These are phyloP conservation scores for Cephus nigrinus DNA, from an alignment of 2,888 invertebrate genomes.

Conservation along the genomic window DNA sequence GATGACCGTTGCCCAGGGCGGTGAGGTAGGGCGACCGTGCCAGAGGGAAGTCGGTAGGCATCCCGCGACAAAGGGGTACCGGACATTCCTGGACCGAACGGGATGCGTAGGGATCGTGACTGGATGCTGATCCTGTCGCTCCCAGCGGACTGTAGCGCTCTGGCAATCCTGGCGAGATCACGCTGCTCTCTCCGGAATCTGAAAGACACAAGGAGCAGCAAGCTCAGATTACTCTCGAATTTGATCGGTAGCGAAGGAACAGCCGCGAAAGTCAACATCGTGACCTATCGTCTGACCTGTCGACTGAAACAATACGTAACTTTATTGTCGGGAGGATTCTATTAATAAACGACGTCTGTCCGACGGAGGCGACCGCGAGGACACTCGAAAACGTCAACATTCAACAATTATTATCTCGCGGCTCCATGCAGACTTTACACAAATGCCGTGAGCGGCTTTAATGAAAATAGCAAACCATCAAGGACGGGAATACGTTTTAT, in stretches of 20 bases:
- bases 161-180: conserved; percentile 63
- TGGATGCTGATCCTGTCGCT: conserved; percentile 57
- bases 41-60: conserved; percentile 57
- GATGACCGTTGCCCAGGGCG: conserved; percentile 60
- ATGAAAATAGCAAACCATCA: too few relatives aligned
- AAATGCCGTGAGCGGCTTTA: conserved; percentile 32
- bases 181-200: conserved; percentile 63
- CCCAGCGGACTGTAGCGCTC: conserved; percentile 62
- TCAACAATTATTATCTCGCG: conserved; percentile 34
- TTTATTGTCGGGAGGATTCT: too few relatives aligned
- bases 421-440: conserved; percentile 39
- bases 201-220: background rate
- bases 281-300: too few relatives aligned
- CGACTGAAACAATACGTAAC: too few relatives aligned
- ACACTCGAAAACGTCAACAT: conserved; percentile 16
- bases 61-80: conserved; percentile 59
- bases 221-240: too few relatives aligned
- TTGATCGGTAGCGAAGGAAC: too few relatives aligned
- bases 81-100: conserved; percentile 62
- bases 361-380: too few relatives aligned
- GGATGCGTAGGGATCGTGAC: conserved; percentile 59
- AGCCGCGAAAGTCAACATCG: too few relatives aligned
- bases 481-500: too few relatives aligned
- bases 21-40: conserved; percentile 61
- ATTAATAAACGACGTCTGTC: too few relatives aligned